phyloP scores from a whole-genome alignment of 2,888 invertebrate genomes.

The Corbicula japonica region DNA sequence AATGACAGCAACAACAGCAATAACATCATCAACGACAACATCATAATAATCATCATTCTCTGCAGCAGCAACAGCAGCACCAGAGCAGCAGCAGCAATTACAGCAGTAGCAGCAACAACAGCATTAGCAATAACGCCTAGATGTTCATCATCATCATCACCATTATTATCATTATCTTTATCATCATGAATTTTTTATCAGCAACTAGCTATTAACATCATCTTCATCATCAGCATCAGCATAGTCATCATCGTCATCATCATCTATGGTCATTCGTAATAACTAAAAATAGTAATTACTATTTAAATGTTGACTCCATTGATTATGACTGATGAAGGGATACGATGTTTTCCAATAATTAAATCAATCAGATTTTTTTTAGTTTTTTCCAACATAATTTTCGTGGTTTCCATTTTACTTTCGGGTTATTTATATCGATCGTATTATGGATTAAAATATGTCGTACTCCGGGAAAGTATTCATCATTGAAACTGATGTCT shows the following conservation, averaged over 20 bases:
- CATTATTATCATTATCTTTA: neutral
- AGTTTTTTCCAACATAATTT: no score
- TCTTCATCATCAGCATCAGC: slow-evolving; percentile 50
- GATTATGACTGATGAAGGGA: no score
- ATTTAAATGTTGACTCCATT: no score
- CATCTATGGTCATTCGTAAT: no score
- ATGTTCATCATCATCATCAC: neutral
- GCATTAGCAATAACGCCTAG: neutral
- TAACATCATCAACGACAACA: neutral
- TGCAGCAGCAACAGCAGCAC: neutral
- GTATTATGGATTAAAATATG: no score
- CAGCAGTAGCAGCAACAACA: slow-evolving; percentile 1
- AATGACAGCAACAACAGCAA: neutral
- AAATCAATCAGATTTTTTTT: no score
- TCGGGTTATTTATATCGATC: no score
- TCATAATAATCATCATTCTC: neutral
- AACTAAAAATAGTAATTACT: no score
- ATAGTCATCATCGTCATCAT: slow-evolving; percentile 32
- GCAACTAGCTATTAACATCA: slow-evolving; percentile 34
- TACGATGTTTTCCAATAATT: no score
- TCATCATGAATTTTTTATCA: slow-evolving; percentile 27
- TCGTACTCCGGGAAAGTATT: no score
- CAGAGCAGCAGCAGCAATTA: neutral
- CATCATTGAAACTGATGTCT: no score
- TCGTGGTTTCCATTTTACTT: no score